These are phyloP conservation scores for Ramphastos sulfuratus DNA, from an alignment of 2,113 vertebrate species.

Conservation along the genomic window DNA sequence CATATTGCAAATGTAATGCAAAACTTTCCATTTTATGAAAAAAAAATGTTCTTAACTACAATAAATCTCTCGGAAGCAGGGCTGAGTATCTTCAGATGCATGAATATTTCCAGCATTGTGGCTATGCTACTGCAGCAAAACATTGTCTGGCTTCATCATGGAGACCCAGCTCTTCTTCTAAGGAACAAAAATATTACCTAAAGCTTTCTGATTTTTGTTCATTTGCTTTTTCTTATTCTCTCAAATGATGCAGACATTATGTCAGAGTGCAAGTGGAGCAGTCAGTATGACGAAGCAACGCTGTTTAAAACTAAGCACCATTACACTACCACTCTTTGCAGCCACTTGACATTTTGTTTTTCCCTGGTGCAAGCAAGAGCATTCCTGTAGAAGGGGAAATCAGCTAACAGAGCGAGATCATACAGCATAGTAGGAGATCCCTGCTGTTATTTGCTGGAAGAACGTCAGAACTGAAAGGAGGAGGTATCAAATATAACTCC, in stretches of 20 bases:
- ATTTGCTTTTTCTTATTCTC: neutral
- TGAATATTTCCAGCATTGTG: neutral
- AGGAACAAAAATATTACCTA: too few species aligned
- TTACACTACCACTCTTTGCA: neutral
- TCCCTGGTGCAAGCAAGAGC: neutral
- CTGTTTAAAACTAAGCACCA: neutral
- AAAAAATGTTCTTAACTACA: neutral
- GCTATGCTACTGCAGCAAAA: neutral
- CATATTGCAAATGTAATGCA: too few species aligned
- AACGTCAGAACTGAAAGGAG: constrained; percentile 29
- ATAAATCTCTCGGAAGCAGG: neutral
- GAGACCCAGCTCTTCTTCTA: neutral
- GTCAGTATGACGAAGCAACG: neutral
- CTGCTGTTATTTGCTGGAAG: constrained; percentile 41
- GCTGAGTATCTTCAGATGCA: neutral
- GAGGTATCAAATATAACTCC: constrained; percentile 36
- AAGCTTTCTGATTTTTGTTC: neutral
- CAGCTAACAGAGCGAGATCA: constrained; percentile 8
- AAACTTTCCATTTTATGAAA: neutral
- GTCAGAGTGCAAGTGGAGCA: neutral
- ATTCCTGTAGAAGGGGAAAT: neutral
- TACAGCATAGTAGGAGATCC: constrained; percentile 8
- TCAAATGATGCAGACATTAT: neutral
- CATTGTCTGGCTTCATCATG: neutral
- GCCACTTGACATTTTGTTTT: neutral